Evolutionary conservation across 2,797 vertebrate genomes (phyloP).

Genomic region (Podarcis siculus): DNA sequence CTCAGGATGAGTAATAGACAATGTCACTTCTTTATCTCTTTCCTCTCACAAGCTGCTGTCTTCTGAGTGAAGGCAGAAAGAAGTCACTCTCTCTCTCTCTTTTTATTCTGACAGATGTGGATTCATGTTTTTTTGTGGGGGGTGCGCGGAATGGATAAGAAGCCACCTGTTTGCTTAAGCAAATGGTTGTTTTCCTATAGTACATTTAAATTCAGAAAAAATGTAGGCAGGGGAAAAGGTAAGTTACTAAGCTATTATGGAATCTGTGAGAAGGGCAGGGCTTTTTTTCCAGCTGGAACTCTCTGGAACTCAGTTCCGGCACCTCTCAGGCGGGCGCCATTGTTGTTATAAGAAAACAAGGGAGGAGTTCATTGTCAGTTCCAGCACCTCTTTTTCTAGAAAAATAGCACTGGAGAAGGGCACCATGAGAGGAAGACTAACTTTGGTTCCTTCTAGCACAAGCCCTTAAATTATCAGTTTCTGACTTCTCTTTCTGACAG

Average conservation of each 20-base stretch:
- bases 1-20: slow-evolving; percentile 54
- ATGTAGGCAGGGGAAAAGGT: background rate
- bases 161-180: slow-evolving; percentile 14
- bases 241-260: background rate
- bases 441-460: background rate
- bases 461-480: background rate
- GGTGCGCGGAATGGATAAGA: slow-evolving; percentile 32
- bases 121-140: slow-evolving; percentile 9
- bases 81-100: slow-evolving; percentile 52
- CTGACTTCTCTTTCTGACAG: background rate
- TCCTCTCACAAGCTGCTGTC: slow-evolving; percentile 39
- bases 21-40: background rate
- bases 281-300: too few species aligned
- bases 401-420: background rate
- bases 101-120: slow-evolving; percentile 63
- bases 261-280: background rate
- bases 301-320: too few species aligned
- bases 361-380: too few species aligned
- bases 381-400: too few species aligned
- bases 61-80: slow-evolving; percentile 34
- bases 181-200: slow-evolving; percentile 12
- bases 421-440: background rate
- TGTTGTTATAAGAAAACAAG: too few species aligned
- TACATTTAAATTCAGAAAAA: background rate
- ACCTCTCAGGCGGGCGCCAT: too few species aligned